A percentile compares a stretch with the other conserved stretches of the same genome.
phyloP scores from a whole-genome alignment of 2,888 invertebrate genomes.

The Platypus cylindrus region DNA sequence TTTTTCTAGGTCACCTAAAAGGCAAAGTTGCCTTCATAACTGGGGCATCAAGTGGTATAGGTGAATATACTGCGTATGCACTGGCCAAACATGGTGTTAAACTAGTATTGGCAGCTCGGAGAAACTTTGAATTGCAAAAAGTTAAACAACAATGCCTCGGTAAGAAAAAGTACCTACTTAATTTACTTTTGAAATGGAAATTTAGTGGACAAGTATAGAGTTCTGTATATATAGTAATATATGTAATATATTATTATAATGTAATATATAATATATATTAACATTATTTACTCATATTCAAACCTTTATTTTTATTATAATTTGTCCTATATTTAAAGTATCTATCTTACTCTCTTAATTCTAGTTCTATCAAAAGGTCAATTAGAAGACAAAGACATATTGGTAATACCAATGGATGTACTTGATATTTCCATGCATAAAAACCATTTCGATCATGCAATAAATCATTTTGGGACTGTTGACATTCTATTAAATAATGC shows the following conservation, averaged over 20 bases:
- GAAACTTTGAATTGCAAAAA: slow-evolving; percentile 46
- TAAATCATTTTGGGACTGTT: slow-evolving; percentile 56
- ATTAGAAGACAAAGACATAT: slow-evolving; percentile 45
- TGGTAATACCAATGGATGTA: slow-evolving; percentile 58
- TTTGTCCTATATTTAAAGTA: neutral
- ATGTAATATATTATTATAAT: too few relatives aligned
- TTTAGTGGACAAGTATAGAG: too few relatives aligned
- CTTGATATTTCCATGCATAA: slow-evolving; percentile 46
- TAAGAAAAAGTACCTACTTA: too few relatives aligned
- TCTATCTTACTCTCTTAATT: slow-evolving; percentile 15
- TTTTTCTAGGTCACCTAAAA: slow-evolving; percentile 23
- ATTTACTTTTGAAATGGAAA: too few relatives aligned
- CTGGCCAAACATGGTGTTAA: slow-evolving; percentile 54
- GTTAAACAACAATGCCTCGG: slow-evolving; percentile 54
- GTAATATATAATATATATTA: too few relatives aligned
- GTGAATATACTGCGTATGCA: slow-evolving; percentile 56
- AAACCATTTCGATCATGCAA: slow-evolving; percentile 44
- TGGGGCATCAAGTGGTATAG: slow-evolving; percentile 76
- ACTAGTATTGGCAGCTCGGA: slow-evolving; percentile 54
- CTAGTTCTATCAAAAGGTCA: slow-evolving; percentile 32
- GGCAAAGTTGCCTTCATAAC: slow-evolving; percentile 74
- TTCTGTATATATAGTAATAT: too few relatives aligned
- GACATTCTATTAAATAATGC: slow-evolving; percentile 74
- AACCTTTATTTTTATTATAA: too few relatives aligned
- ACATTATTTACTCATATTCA: too few relatives aligned